Percentiles rank a stretch among this genome's conserved stretches.
These are phyloP conservation scores for Andricus grossulariae DNA, from an alignment of 1,140 invertebrate species.

Conservation along the genomic window DNA sequence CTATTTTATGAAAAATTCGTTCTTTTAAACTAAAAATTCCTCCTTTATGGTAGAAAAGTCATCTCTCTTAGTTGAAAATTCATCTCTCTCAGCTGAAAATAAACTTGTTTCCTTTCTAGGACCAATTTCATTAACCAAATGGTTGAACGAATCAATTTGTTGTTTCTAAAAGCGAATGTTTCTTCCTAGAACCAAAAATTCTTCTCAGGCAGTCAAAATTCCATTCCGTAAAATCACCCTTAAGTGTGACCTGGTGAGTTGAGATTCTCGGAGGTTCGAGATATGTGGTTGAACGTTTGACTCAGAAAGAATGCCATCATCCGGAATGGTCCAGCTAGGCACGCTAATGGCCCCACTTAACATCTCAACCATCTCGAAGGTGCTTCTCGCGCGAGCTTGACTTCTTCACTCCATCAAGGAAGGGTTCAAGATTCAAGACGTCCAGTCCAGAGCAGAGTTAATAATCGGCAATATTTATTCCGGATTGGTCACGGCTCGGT, in stretches of 20 bases:
- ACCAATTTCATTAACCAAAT: too few species aligned
- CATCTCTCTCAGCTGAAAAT: too few species aligned
- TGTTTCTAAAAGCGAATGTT: too few species aligned
- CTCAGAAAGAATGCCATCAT: slow-evolving; percentile 60
- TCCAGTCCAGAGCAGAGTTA: slow-evolving; percentile 60
- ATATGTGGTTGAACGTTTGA: slow-evolving; percentile 38
- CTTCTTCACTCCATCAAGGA: slow-evolving; percentile 49
- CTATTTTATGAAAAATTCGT: too few species aligned
- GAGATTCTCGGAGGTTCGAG: slow-evolving; percentile 3
- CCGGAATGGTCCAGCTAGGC: slow-evolving; percentile 55
- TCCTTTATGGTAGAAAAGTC: too few species aligned
- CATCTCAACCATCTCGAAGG: slow-evolving; percentile 69
- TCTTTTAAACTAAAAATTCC: too few species aligned
- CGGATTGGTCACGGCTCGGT: slow-evolving; percentile 74
- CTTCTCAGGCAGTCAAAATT: not conserved
- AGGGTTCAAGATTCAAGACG: slow-evolving; percentile 41
- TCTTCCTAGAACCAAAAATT: too few species aligned
- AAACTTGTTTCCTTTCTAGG: too few species aligned
- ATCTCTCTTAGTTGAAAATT: too few species aligned
- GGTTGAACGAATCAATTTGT: too few species aligned
- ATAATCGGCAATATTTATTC: slow-evolving; percentile 76
- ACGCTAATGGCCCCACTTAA: slow-evolving; percentile 75
- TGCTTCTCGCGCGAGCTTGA: slow-evolving; percentile 48
- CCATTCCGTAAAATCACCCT: slow-evolving; percentile 5
- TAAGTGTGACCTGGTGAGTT: slow-evolving; percentile 30